These are phyloP conservation scores for Selene dorsalis DNA, from an alignment of 2,797 vertebrate genomes.

Conservation along the genomic window DNA sequence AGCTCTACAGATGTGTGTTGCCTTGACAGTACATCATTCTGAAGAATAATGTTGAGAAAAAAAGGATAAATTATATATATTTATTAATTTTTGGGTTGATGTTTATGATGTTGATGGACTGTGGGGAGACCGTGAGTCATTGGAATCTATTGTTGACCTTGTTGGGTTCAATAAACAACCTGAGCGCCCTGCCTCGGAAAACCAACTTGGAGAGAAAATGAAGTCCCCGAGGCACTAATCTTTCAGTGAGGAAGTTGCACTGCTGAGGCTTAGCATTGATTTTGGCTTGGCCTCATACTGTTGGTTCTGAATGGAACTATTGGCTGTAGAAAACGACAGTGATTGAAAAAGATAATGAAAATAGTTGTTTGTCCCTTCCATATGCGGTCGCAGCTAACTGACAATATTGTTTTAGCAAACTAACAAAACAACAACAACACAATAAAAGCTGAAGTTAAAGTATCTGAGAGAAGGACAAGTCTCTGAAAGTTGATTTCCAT, in stretches of 20 bases:
- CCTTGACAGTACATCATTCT: not conserved
- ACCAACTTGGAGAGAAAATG: not conserved
- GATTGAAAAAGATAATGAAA: not conserved
- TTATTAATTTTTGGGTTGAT: not conserved
- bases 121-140: not conserved
- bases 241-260: not conserved
- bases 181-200: not conserved
- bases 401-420: constrained; percentile 11
- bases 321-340: not conserved
- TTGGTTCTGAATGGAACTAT: not conserved
- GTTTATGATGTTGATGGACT: no score
- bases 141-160: not conserved
- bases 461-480: not conserved
- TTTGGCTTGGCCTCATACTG: not conserved
- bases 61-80: not conserved
- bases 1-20: not conserved
- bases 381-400: not conserved
- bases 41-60: not conserved
- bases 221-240: not conserved
- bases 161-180: not conserved
- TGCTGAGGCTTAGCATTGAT: not conserved
- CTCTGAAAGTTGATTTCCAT: constrained; percentile 3
- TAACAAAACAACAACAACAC: not conserved
- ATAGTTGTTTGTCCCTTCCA: not conserved
- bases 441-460: not conserved